Evolutionary conservation across 2,797 vertebrate genomes (phyloP), one percentile per base, ranked within the genome.

Genomic region (Liasis olivaceus): DNA sequence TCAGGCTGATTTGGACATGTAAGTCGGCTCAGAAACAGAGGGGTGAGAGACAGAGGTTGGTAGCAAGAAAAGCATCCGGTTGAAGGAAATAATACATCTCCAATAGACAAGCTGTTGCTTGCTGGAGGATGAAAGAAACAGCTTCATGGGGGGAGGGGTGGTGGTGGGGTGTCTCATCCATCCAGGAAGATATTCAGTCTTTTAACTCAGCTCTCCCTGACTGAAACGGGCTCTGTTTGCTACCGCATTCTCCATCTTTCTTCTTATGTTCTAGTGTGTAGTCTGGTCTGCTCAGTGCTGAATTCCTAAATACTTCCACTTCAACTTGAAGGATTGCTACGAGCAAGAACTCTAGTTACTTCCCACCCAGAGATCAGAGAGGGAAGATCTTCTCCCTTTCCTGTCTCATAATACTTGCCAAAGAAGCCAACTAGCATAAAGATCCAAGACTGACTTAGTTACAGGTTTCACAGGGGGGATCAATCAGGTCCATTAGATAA

Each of bases 21-120:
- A 11, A 81, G 66, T 47, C 84, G 92, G 92, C 89, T 90, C 31
- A 13, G 14, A 81, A 36, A 47, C 69, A 81, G 69, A 47, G 69
- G 13, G 56, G 28, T 17, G 42, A 93, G 64, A 88, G n/a, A 36
- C 14, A 90, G 54, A 72, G 56, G 47, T 88, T 93, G 92, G 92
- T 89, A 90, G 85, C 47, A 13, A 5, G 69, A 59, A 90, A 89
- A 62, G 54, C 51, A 31, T 69, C n/a, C 54, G 8, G 62, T 89
- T 77, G 77, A 54, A 91, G 90, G 28, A 72, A 93, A 93, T 90
- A 58, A 90, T 84, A 58, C 59, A 81, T 66, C n/a, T 84, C 90
- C 89, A 81, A 47, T 84, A 90, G 69, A n/a, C 56, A 64, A 88
- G 51, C 59, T 93, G 89, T 90, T 93, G 89, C 85, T 90, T 59